Percentiles rank a stretch among this genome's conserved stretches.
phyloP scores from a whole-genome alignment of 2,888 invertebrate species.

The Acanthoscelides obtectus region DNA sequence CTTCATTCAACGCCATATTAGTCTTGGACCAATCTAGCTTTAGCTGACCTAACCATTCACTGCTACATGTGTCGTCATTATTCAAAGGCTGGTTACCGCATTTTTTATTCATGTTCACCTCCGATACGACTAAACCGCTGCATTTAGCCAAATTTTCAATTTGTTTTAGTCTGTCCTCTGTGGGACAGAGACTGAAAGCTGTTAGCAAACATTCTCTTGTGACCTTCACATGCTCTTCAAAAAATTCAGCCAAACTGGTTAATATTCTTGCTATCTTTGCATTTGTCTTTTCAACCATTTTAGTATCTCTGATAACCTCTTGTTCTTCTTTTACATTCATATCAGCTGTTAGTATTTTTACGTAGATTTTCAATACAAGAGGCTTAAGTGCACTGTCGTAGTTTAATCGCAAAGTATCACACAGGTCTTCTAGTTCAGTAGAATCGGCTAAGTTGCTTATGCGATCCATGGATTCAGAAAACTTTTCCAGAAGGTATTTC shows the following conservation, averaged over 20 bases:
- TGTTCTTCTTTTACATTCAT: constrained; percentile 69
- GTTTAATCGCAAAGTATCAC: constrained; percentile 46
- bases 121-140: constrained; percentile 37
- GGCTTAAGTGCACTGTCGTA: constrained; percentile 50
- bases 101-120: neutral
- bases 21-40: constrained; percentile 35
- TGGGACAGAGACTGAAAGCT: constrained; percentile 70
- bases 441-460: constrained; percentile 55
- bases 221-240: constrained; percentile 56
- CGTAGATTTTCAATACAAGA: constrained; percentile 66
- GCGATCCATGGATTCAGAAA: constrained; percentile 37
- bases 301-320: constrained; percentile 53
- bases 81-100: constrained; percentile 32
- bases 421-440: constrained; percentile 64
- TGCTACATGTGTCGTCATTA: constrained; percentile 21
- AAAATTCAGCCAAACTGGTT: constrained; percentile 56
- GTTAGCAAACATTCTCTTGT: constrained; percentile 68
- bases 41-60: constrained; percentile 40
- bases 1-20: constrained; percentile 43
- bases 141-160: constrained; percentile 53
- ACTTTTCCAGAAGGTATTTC: constrained; percentile 30
- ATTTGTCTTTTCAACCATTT: constrained; percentile 31
- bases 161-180: constrained; percentile 54
- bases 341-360: constrained; percentile 68
- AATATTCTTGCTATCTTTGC: constrained; percentile 51